phyloP scores from a whole-genome alignment of 92 coral and sea anemone genomes.

The Chrysogorgia sp. region DNA sequence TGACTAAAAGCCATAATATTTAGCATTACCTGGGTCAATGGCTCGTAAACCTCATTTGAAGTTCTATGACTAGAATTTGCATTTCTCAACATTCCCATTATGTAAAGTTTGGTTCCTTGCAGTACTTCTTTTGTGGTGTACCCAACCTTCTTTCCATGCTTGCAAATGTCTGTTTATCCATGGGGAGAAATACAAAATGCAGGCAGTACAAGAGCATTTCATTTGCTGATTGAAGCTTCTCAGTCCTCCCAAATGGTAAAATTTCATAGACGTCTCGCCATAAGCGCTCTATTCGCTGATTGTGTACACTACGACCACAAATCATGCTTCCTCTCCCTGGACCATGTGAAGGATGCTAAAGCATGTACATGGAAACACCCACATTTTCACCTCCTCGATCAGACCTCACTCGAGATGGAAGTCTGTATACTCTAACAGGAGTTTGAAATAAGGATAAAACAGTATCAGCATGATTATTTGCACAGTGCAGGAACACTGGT shows the following conservation, averaged over 20 bases:
- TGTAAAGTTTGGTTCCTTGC: slow-evolving; percentile 36
- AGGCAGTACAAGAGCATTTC: slow-evolving; percentile 25
- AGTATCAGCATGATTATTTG: slow-evolving; percentile 27
- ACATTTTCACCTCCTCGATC: slow-evolving; percentile 34
- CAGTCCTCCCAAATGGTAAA: too few species aligned
- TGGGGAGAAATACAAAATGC: slow-evolving; percentile 38
- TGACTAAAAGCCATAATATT: too few species aligned
- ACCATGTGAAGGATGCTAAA: slow-evolving; percentile 13
- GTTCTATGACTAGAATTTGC: slow-evolving; percentile 6
- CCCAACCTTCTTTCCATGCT: slow-evolving; percentile 35
- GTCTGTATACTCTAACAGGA: slow-evolving; percentile 24
- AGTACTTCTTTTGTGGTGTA: slow-evolving; percentile 22
- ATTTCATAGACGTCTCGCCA: slow-evolving; percentile 8
- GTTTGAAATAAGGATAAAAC: slow-evolving; percentile 31
- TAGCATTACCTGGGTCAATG: neutral
- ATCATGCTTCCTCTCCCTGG: slow-evolving; percentile 13
- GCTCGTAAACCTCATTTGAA: slow-evolving; percentile 7
- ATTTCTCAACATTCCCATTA: slow-evolving; percentile 19
- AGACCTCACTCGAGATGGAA: slow-evolving; percentile 29
- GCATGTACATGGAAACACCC: slow-evolving; percentile 31
- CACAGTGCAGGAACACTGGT: slow-evolving; percentile 20
- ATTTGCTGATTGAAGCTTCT: slow-evolving; percentile 18
- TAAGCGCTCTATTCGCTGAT: too few species aligned
- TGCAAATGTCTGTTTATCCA: slow-evolving; percentile 26
- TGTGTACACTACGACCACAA: slow-evolving; percentile 17